phyloP scores from a whole-genome alignment of 2,113 vertebrate species.

The Kryptolebias marmoratus region DNA sequence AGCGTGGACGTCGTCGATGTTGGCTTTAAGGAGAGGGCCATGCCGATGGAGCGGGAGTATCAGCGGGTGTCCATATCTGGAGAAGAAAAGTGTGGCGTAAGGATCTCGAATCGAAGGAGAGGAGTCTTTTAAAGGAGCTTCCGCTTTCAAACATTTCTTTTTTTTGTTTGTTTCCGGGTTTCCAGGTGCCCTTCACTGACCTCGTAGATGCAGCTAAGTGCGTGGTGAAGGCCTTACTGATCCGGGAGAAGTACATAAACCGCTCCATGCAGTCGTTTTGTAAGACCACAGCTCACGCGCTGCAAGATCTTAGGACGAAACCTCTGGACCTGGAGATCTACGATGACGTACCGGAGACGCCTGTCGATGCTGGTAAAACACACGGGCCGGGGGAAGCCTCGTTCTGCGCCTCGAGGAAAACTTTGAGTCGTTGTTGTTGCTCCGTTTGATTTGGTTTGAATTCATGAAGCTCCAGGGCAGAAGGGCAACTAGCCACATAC shows the following conservation, averaged over 20 bases:
- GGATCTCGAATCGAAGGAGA: conserved; percentile 19
- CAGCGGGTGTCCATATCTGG: conserved; percentile 93
- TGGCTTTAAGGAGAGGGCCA: conserved; percentile 79
- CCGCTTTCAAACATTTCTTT: not conserved
- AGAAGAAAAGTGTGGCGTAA: conserved; percentile 96
- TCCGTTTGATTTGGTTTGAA: not conserved
- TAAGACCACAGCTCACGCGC: conserved; percentile 85
- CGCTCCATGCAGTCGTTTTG: conserved; percentile 89
- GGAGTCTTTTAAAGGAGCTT: too few species aligned
- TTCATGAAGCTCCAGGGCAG: not conserved
- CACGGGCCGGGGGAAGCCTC: not conserved
- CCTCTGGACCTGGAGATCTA: conserved; percentile 81
- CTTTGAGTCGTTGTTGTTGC: too few species aligned
- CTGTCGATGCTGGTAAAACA: conserved; percentile 86
- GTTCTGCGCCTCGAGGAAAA: too few species aligned
- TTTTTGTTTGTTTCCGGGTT: not conserved
- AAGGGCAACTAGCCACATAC: not conserved
- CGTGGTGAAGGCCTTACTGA: conserved; percentile 91
- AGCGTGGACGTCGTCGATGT: conserved; percentile 82
- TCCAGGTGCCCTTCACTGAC: conserved; percentile 94
- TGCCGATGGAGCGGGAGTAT: conserved; percentile 86
- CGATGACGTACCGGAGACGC: conserved; percentile 86
- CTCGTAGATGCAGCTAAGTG: conserved; percentile 94
- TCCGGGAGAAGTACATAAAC: conserved; percentile 94
- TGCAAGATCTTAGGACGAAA: conserved; percentile 88